Base-by-base conservation (phyloP, 2,888 invertebrate genomes). In the Tenthredo amoena region DNA sequence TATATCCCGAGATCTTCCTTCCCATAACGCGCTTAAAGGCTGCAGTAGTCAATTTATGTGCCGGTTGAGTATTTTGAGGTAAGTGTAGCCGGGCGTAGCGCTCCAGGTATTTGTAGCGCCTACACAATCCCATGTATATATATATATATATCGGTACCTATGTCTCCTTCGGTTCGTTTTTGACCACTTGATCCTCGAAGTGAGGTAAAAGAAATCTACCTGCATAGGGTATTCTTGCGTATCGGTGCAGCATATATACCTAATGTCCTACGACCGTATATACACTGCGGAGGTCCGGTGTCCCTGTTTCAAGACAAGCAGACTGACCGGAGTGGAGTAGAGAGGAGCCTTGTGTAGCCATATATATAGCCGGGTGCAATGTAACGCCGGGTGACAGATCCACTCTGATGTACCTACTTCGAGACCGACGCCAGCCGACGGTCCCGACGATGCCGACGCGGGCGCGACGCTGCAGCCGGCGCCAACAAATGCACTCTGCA, bases 381-480 rank as follows among this genome's bases (percentile, higher is more conserved):
- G 72, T 74, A 21, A 74, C 43, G 72, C 12, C 40, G 72, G 72
- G 72, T 74, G 72, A 74, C 72, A 74, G 72, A 74, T 74, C 72
- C 37, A 74, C 72, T 68, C 68, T 18, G 31, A 31, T 68, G 34
- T 31, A 68, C 68, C 72, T 21, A 72, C 72, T 43, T 10, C 40
- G 72, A 21, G 12, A 18, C 40, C 43, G 72, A 72, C 72, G 40
- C 72, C 72, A 26, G 15, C 72, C 72, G 72, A 43, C 72, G 72
- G 40, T 43, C 1, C 72, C 43, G 10, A 74, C n/a, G 68, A n/a
- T 43, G 31, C 43, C 76, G 37, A 71, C 10, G 37, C 71, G 6
- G 71, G 34, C 71, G 34, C 26, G 31, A 34, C 72, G 72, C 72
- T 40, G 18, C 81, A 58, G 81, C 58, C 81, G 81, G 81, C 81